phyloP scores from a whole-genome alignment of 35 echinoderm and acorn worm genomes.

The Hemicentrotus pulcherrimus region DNA sequence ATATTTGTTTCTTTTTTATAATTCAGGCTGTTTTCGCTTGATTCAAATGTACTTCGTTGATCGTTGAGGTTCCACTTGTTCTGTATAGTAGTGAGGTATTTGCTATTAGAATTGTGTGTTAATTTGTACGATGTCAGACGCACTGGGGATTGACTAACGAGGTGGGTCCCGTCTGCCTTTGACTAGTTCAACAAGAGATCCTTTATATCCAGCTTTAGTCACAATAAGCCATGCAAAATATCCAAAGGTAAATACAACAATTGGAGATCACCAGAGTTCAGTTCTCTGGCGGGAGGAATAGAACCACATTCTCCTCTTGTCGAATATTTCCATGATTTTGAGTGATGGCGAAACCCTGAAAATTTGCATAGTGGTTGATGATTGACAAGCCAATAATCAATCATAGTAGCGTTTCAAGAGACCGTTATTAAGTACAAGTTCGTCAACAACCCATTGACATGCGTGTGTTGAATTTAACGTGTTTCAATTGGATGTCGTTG shows the following conservation, averaged over 20 bases:
- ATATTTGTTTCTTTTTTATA: too few relatives aligned
- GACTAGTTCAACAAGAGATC: background rate
- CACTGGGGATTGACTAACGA: background rate
- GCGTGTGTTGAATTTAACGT: too few relatives aligned
- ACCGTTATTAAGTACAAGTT: too few relatives aligned
- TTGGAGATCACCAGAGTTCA: background rate
- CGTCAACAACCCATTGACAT: too few relatives aligned
- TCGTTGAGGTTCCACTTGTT: background rate
- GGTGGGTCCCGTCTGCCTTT: background rate
- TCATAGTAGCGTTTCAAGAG: background rate
- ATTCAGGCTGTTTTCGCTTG: too few relatives aligned
- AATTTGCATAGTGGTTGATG: background rate
- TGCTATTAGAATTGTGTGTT: background rate
- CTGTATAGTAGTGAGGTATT: background rate
- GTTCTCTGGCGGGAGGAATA: background rate
- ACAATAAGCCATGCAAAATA: background rate
- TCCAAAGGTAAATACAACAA: slow-evolving; percentile 19
- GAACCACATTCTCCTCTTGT: background rate
- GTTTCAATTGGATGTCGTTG: too few relatives aligned
- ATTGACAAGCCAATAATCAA: background rate
- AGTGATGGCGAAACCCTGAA: background rate
- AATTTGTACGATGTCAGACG: background rate
- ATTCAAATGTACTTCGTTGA: background rate
- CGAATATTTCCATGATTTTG: background rate
- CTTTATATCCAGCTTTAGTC: background rate